Conservation (phyloP, 2,113 vertebrate species). For the Anolis carolinensis region DNA sequence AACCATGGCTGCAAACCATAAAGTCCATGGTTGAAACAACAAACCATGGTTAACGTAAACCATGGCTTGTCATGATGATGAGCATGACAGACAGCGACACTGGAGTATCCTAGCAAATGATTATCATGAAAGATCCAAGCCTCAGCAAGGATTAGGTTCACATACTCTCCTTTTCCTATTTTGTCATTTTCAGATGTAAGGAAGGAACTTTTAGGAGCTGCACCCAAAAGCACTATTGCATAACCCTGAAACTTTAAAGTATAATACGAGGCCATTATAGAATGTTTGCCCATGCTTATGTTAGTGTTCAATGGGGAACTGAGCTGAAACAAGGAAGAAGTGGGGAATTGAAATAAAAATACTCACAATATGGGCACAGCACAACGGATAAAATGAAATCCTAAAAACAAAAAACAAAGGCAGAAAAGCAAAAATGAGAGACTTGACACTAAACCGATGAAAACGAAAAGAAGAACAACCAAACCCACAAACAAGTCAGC, state of each 20-base stretch:
- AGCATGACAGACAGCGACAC: background rate
- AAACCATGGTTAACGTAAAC: background rate
- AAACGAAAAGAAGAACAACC: conserved; percentile 36
- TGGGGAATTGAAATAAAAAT: conserved; percentile 68
- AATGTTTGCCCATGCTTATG: no score
- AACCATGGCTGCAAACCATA: background rate
- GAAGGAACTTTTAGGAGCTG: background rate
- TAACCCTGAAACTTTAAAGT: background rate
- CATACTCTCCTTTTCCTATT: background rate
- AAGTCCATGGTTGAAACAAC: background rate
- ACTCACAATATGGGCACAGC: conserved; percentile 84
- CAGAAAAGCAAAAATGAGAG: conserved; percentile 52
- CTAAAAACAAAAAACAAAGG: conserved; percentile 76
- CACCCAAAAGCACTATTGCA: background rate
- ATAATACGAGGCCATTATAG: background rate
- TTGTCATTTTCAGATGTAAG: background rate
- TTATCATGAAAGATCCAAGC: background rate
- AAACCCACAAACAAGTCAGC: conserved; percentile 21
- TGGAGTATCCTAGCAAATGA: background rate
- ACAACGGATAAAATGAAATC: conserved; percentile 75
- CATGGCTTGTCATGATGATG: background rate
- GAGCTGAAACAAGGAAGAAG: background rate
- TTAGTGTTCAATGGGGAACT: background rate
- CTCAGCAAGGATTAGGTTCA: background rate
- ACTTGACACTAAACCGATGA: conserved; percentile 53